These are phyloP conservation scores for Aphodius granarius DNA, from an alignment of 2,888 invertebrate species.

Conservation along the genomic window DNA sequence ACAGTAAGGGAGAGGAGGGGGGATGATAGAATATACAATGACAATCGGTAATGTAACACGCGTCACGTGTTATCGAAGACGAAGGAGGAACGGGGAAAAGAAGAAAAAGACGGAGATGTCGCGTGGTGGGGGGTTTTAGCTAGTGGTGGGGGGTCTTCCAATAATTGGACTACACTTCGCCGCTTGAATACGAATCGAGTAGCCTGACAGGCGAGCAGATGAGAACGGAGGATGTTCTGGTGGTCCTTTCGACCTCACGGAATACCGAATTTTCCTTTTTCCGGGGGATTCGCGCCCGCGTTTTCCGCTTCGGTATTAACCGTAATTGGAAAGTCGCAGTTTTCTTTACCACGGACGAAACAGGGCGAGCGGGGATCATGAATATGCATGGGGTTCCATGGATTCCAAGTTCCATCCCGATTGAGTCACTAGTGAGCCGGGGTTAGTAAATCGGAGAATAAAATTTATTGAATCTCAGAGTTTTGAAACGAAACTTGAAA, in stretches of 20 bases:
- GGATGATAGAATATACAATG: slow-evolving; percentile 29
- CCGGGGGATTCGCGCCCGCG: slow-evolving; percentile 11
- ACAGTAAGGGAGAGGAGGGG: slow-evolving; percentile 31
- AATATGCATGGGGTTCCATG: background rate
- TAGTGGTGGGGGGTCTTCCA: slow-evolving; percentile 41
- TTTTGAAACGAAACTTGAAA: no score
- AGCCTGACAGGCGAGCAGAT: slow-evolving; percentile 41
- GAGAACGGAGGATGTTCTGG: slow-evolving; percentile 41
- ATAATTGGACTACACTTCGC: slow-evolving; percentile 46
- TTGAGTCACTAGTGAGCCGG: no score
- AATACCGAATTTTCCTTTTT: slow-evolving; percentile 37
- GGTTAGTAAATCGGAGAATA: no score
- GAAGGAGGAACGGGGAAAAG: slow-evolving; percentile 29
- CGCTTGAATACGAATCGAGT: slow-evolving; percentile 45
- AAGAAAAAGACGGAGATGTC: slow-evolving; percentile 25
- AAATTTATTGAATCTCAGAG: no score
- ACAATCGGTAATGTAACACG: slow-evolving; percentile 40
- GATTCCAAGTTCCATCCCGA: background rate
- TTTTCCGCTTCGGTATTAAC: slow-evolving; percentile 32
- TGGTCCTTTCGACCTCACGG: slow-evolving; percentile 18
- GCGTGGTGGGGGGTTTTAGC: slow-evolving; percentile 32
- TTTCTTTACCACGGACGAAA: background rate
- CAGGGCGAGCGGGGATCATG: background rate
- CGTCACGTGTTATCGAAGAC: slow-evolving; percentile 38
- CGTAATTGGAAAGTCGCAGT: slow-evolving; percentile 29